Evolutionary conservation across 2,113 vertebrate species (phyloP), one percentile per base, ranked within the genome.

Genomic region (Nasalis larvatus): DNA sequence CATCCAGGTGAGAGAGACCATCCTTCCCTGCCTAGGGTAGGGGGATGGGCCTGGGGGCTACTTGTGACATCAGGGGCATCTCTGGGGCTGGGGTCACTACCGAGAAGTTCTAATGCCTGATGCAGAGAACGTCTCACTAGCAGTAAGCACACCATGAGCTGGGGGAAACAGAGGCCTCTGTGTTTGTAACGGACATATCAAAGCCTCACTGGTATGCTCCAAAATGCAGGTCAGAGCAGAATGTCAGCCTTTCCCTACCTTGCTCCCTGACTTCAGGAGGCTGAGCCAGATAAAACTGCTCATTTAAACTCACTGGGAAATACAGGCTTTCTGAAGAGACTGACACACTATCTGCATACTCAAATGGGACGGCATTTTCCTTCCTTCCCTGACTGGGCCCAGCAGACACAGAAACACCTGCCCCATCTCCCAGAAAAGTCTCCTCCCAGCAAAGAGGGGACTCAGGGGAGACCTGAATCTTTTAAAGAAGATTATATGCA

Each of bases 1-100:
- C 16, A 3, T 18, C 54, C 95, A 98, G 98, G 98, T 98, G 97
- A 94, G 18, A 4, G 23, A 52, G n/a, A 30, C 14, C 6, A 6
- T 23, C 40, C 12, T 1, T 12, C 42, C 17, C 27, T 32, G 8
- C 6, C 1, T 6, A 35, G 66, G n/a, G 23, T 16, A 0, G 6
- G 0, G 10, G 13, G 21, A 21, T 8, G 12, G 60, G 6, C 14
- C 49, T 66, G 37, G 35, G 32, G 35, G 18, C 35, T 54, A 6
- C 73, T 37, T 14, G 11, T 74, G 37, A 32, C 4, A 3, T 21
- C 3, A n/a, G 10, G 37, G 40, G 8, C 2, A 0, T 27, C 63
- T 11, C 71, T 87, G 13, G 14, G 54, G 56, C 13, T 69, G 2
- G n/a, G 63, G 4, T 69, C 37, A 42, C 37, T 18, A 23, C 8